These are phyloP conservation scores for Paracyprichromis sp. DNA, from an alignment of 2,113 vertebrate genomes.

Conservation along the genomic window DNA sequence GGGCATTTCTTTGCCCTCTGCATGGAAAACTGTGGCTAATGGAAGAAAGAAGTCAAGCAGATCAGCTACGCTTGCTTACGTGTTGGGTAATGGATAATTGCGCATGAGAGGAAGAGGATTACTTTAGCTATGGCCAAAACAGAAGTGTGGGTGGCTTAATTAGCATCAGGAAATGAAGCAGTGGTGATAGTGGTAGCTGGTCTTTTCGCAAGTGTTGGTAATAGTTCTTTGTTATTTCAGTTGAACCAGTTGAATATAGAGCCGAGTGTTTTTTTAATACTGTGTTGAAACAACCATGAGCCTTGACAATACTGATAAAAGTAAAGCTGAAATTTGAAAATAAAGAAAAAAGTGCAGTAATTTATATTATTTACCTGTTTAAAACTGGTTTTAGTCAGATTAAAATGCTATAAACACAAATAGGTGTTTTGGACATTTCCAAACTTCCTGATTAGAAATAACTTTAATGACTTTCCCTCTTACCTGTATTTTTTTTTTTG, in stretches of 20 bases:
- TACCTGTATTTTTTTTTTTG: neutral
- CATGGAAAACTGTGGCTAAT: neutral
- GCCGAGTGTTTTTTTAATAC: neutral
- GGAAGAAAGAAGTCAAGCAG: neutral
- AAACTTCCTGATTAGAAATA: neutral
- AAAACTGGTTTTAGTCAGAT: neutral
- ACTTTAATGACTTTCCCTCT: neutral
- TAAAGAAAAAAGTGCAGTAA: neutral
- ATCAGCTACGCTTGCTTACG: neutral
- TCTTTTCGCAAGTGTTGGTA: neutral
- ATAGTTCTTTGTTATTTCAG: neutral
- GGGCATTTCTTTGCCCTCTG: neutral
- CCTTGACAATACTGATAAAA: neutral
- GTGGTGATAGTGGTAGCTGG: neutral
- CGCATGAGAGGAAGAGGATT: slow-evolving; percentile 2
- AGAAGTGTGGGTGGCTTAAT: neutral
- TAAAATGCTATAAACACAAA: neutral
- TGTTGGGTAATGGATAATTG: neutral
- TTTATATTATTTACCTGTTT: neutral
- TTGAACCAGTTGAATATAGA: neutral
- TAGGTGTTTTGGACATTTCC: neutral
- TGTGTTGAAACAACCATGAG: neutral
- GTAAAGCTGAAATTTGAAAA: neutral
- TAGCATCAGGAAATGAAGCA: neutral
- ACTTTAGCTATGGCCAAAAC: neutral